Conservation (phyloP, 2,888 invertebrate genomes). For the Drosophila cognata region DNA sequence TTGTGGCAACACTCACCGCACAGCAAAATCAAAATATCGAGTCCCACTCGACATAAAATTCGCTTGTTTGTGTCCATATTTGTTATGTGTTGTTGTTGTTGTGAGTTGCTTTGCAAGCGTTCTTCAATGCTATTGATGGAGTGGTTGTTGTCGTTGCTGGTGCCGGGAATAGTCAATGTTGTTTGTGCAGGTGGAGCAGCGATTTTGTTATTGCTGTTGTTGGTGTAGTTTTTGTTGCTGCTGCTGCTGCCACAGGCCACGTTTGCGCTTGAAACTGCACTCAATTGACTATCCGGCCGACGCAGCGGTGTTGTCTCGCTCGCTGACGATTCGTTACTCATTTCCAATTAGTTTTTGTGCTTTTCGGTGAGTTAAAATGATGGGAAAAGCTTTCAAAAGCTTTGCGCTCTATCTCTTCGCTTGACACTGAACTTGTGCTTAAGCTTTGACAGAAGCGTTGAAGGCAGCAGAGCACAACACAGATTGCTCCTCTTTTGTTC, state of each 20-base stretch:
- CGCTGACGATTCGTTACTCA: slow-evolving; percentile 84
- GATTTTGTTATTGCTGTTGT: slow-evolving; percentile 20
- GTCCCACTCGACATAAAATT: slow-evolving; percentile 88
- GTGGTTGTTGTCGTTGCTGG: slow-evolving; percentile 20
- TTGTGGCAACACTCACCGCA: slow-evolving; percentile 87
- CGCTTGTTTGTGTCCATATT: slow-evolving; percentile 84
- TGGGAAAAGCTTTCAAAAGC: slow-evolving; percentile 49
- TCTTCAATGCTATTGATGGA: slow-evolving; percentile 42
- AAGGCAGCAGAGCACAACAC: slow-evolving; percentile 11
- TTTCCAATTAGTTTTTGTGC: slow-evolving; percentile 54
- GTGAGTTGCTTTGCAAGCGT: slow-evolving; percentile 47
- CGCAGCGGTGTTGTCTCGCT: slow-evolving; percentile 85
- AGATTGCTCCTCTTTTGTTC: slow-evolving; percentile 13
- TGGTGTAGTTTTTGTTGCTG: slow-evolving; percentile 22
- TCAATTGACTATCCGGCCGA: slow-evolving; percentile 74
- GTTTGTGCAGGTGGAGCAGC: slow-evolving; percentile 34
- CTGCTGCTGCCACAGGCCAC: slow-evolving; percentile 49
- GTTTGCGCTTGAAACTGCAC: slow-evolving; percentile 52
- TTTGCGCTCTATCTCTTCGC: slow-evolving; percentile 17
- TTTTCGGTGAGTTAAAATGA: slow-evolving; percentile 32
- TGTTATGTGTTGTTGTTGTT: slow-evolving; percentile 51
- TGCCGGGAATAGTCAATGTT: slow-evolving; percentile 37
- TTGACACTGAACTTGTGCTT: slow-evolving; percentile 72
- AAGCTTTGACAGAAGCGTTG: slow-evolving; percentile 22
- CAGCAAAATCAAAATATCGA: slow-evolving; percentile 89